These are phyloP conservation scores for Trialeurodes vaporariorum DNA, from an alignment of 1,140 invertebrate genomes.

Conservation along the genomic window DNA sequence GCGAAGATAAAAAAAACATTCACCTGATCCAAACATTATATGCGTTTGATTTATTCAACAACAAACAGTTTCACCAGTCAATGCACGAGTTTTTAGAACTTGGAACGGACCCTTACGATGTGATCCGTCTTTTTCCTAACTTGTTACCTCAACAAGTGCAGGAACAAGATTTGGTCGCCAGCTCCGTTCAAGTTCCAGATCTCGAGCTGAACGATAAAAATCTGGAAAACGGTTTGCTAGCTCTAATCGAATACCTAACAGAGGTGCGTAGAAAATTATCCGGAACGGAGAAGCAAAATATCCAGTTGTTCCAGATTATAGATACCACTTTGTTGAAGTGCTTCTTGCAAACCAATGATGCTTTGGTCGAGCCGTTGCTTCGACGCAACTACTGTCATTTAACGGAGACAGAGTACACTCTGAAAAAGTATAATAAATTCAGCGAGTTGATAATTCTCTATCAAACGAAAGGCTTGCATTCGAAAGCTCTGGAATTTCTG, in stretches of 20 bases:
- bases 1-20: slow-evolving; percentile 61
- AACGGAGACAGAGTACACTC: slow-evolving; percentile 81
- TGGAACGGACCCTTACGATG: slow-evolving; percentile 83
- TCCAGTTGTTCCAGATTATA: slow-evolving; percentile 77
- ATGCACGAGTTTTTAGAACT: slow-evolving; percentile 84
- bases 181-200: slow-evolving; percentile 31
- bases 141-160: slow-evolving; percentile 56
- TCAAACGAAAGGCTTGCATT: slow-evolving; percentile 74
- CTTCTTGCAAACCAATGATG: slow-evolving; percentile 92
- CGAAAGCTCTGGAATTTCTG: slow-evolving; percentile 79
- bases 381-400: slow-evolving; percentile 91
- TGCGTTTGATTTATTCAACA: slow-evolving; percentile 81
- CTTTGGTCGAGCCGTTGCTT: slow-evolving; percentile 77
- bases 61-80: slow-evolving; percentile 74
- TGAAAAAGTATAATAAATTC: slow-evolving; percentile 76
- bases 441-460: slow-evolving; percentile 93
- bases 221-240: slow-evolving; percentile 74
- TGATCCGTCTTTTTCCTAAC: slow-evolving; percentile 87
- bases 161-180: slow-evolving; percentile 39
- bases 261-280: slow-evolving; percentile 42
- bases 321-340: slow-evolving; percentile 94
- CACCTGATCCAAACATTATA: slow-evolving; percentile 80
- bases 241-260: slow-evolving; percentile 80
- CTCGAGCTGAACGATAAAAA: slow-evolving; percentile 45
- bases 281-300: background rate